Base-by-base conservation (phyloP, 2,888 invertebrate species). In the Ennomos fuscantarius region DNA sequence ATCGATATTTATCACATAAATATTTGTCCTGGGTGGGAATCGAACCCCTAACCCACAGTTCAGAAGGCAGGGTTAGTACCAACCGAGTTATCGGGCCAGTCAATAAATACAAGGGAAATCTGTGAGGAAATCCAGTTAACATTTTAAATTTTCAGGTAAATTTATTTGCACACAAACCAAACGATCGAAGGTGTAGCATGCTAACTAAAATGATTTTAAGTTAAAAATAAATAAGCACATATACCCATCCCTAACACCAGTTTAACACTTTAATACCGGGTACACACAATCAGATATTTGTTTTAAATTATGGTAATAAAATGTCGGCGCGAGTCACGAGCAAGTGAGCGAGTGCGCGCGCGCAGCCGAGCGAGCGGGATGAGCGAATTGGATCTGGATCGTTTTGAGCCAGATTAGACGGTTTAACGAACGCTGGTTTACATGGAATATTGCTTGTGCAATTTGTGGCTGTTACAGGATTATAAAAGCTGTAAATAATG, bases 261-360 rank as follows among this genome's bases (percentile, higher is more conserved):
- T 84, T 91, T 90, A 92, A 91, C 92, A 92, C 92, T 92, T 90
- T 92, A 92, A 92, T 92, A 89, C 87, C 80, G 83, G 81, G 86
- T 87, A 87, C 90, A 89, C 87, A 92, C 91, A 92, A 93, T 93
- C 93, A 93, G 92, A 93, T 93, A 93, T 93, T 93, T 93, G 93
- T 92, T 93, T 93, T 93, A 93, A 93, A 93, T 93, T 93, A 93
- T 93, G 93, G 93, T 93, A 93, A 93, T 93, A 93, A 93, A 93
- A 91, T 87, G 92, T 93, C 92, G 80, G 92, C 77, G 82, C 81
- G 81, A 90, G 92, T 93, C 93, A 93, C 93, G 93, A 88, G 82
- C 87, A 78, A 69, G 66, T 79, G 81, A 83, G 81, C 79, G 75
- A 78, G 78, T 78, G 85, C 84, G 86, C 87, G 83, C 76, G 88